phyloP scores from a whole-genome alignment of 1,140 invertebrate genomes.

The Zophobas atratus region DNA sequence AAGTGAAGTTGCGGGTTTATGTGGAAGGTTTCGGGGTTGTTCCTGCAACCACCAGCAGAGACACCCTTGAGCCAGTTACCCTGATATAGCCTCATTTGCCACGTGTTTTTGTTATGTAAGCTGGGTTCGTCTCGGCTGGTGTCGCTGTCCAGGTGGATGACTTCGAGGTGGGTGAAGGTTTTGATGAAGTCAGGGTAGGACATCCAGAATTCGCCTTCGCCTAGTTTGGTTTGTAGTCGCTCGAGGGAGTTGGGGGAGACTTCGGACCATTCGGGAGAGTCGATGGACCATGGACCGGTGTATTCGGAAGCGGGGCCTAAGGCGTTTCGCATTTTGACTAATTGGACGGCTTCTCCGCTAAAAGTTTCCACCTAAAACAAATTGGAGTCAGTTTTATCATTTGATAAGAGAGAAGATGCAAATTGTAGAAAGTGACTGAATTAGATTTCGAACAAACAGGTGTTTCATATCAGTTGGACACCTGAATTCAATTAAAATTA shows the following conservation, averaged over 20 bases:
- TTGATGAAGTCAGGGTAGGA: slow-evolving; percentile 88
- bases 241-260: slow-evolving; percentile 81
- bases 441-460: too few species aligned
- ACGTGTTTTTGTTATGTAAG: slow-evolving; percentile 83
- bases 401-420: too few species aligned
- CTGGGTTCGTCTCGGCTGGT: slow-evolving; percentile 88
- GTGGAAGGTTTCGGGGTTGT: slow-evolving; percentile 93
- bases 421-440: too few species aligned
- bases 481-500: too few species aligned
- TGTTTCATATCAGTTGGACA: too few species aligned
- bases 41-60: slow-evolving; percentile 91
- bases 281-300: slow-evolving; percentile 80
- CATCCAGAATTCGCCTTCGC: slow-evolving; percentile 89
- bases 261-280: slow-evolving; percentile 83
- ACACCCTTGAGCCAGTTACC: slow-evolving; percentile 92
- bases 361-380: slow-evolving; percentile 78
- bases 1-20: slow-evolving; percentile 93
- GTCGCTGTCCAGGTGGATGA: slow-evolving; percentile 90
- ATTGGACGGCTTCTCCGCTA: slow-evolving; percentile 80
- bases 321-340: slow-evolving; percentile 82
- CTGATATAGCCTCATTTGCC: slow-evolving; percentile 90
- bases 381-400: background rate
- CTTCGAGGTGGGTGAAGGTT: slow-evolving; percentile 88
- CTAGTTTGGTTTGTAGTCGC: slow-evolving; percentile 75
- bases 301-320: slow-evolving; percentile 80